Conservation (phyloP, 2,888 invertebrate genomes). For the Anticlea derivata region DNA sequence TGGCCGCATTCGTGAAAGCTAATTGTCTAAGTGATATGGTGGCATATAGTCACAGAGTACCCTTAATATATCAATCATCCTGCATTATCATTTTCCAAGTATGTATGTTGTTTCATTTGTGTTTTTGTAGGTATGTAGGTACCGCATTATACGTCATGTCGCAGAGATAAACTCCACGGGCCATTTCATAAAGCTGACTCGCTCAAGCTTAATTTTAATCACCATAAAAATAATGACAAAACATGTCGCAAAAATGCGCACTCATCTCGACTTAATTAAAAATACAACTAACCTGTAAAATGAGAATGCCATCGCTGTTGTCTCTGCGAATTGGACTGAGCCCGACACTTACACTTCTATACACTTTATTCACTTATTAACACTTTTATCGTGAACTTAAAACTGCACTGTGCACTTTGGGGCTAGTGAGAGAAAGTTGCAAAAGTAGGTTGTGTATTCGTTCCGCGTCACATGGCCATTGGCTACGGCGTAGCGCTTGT, state of each 20-base stretch:
- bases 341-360: slow-evolving; percentile 50
- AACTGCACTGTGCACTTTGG: slow-evolving; percentile 43
- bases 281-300: slow-evolving; percentile 76
- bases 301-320: slow-evolving; percentile 69
- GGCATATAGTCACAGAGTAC: too few relatives aligned
- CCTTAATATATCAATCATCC: too few relatives aligned
- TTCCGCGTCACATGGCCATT: slow-evolving; percentile 43
- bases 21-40: too few relatives aligned
- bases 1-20: too few relatives aligned
- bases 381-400: slow-evolving; percentile 41
- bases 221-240: slow-evolving; percentile 31
- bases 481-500: slow-evolving; percentile 60
- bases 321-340: slow-evolving; percentile 60
- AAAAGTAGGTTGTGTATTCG: slow-evolving; percentile 43
- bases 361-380: slow-evolving; percentile 49
- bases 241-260: slow-evolving; percentile 31
- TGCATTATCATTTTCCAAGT: too few relatives aligned
- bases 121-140: too few relatives aligned
- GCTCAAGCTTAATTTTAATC: slow-evolving; percentile 28
- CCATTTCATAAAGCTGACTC: slow-evolving; percentile 7
- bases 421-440: slow-evolving; percentile 44
- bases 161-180: slow-evolving; percentile 7
- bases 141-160: slow-evolving; percentile 6
- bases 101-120: not conserved
- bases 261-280: slow-evolving; percentile 63